A percentile compares a stretch with the other conserved stretches of the same genome.
Conservation (phyloP, 2,888 invertebrate species). For the Leptinotarsa peninsularis region DNA sequence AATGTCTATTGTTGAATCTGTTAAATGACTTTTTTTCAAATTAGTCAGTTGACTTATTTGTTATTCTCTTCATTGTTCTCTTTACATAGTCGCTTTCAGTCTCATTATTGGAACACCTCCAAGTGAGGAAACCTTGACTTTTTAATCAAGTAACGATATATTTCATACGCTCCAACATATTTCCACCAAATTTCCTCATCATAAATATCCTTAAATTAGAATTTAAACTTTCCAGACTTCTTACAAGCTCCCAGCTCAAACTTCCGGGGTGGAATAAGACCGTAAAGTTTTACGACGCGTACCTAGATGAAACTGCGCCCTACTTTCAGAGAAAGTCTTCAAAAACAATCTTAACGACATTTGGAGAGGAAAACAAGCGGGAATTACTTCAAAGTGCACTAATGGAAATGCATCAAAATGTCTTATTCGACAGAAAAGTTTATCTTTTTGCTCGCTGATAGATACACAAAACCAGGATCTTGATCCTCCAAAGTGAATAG, state of each 20-base stretch:
- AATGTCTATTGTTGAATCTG: too few relatives aligned
- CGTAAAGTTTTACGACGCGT: conserved; percentile 17
- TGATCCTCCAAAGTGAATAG: too few relatives aligned
- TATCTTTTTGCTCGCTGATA: not conserved
- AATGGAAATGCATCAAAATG: not conserved
- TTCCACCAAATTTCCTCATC: not conserved
- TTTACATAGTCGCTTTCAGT: too few relatives aligned
- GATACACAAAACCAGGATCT: too few relatives aligned
- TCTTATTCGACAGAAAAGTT: not conserved
- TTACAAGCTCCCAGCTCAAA: not conserved
- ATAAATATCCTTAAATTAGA: conserved; percentile 3
- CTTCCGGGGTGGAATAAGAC: not conserved
- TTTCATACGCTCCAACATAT: not conserved
- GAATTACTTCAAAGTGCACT: not conserved
- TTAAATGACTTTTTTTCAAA: too few relatives aligned
- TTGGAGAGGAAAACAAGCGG: conserved; percentile 12
- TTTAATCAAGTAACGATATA: not conserved
- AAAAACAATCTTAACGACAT: conserved; percentile 8
- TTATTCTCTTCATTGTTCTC: too few relatives aligned
- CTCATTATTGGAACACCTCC: too few relatives aligned
- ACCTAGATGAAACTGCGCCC: conserved; percentile 15
- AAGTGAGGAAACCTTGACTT: not conserved
- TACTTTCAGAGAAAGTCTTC: not conserved
- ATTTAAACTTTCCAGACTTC: not conserved
- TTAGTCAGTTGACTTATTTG: too few relatives aligned